These are phyloP conservation scores for Ochotona princeps DNA, from an alignment of 2,113 vertebrate genomes.

Conservation along the genomic window DNA sequence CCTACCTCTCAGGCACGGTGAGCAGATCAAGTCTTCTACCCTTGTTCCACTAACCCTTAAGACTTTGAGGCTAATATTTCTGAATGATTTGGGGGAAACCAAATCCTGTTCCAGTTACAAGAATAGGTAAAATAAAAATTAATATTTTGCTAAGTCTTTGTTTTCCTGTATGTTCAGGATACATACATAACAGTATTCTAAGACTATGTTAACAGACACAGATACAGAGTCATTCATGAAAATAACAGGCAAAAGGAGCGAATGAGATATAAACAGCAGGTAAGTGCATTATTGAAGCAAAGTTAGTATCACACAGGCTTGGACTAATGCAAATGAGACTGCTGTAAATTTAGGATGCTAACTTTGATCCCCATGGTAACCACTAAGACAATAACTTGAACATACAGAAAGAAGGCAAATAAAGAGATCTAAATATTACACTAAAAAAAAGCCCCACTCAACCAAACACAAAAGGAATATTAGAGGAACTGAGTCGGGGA, in stretches of 20 bases:
- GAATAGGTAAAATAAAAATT: not conserved
- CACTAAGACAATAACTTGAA: not conserved
- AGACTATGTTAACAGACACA: not conserved
- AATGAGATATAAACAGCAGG: not conserved
- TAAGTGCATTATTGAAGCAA: not conserved
- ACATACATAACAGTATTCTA: not conserved
- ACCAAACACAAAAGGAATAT: not conserved
- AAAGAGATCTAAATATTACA: not conserved
- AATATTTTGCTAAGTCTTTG: not conserved
- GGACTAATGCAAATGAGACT: not conserved
- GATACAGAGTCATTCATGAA: not conserved
- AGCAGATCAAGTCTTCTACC: no score
- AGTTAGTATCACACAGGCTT: not conserved
- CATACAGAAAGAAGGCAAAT: not conserved
- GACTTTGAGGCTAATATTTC: no score
- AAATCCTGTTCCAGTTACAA: no score
- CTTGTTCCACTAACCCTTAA: no score
- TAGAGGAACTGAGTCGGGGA: not conserved
- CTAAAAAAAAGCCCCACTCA: not conserved
- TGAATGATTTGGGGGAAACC: no score
- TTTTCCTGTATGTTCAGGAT: not conserved
- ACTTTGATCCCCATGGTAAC: not conserved
- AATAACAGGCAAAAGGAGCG: not conserved
- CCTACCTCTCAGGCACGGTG: no score
- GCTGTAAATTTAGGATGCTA: not conserved